Evolutionary conservation across 2,797 vertebrate species (phyloP).

Genomic region (Gastrophryne carolinensis): DNA sequence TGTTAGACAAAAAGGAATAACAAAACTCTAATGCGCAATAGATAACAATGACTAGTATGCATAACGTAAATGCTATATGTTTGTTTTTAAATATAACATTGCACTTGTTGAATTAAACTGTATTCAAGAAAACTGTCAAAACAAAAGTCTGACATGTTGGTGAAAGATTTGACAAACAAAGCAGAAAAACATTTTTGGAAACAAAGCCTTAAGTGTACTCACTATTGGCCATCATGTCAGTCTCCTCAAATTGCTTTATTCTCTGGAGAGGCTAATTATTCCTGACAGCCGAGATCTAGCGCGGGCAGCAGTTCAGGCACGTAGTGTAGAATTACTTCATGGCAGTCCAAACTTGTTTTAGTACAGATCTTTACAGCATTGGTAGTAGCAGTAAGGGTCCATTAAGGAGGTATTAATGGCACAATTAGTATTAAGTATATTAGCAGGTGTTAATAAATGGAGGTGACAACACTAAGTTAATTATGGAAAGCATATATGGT

Average conservation of each 20-base stretch:
- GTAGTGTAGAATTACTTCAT: neutral
- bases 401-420: no score
- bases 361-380: no score
- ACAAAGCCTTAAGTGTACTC: constrained; percentile 31
- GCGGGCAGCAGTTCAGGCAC: neutral
- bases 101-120: neutral
- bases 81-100: neutral
- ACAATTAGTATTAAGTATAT: no score
- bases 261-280: constrained; percentile 34
- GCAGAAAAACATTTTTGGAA: constrained; percentile 25
- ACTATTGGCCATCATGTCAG: constrained; percentile 37
- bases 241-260: neutral
- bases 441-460: no score
- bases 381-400: no score
- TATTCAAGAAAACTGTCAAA: constrained; percentile 17
- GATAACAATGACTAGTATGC: no score
- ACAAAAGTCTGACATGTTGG: neutral
- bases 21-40: no score
- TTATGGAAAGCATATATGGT: no score
- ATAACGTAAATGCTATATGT: no score
- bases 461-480: no score
- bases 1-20: no score
- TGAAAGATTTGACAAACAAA: constrained; percentile 32
- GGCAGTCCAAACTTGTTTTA: no score
- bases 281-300: constrained; percentile 1